Conservation (phyloP, 2,113 vertebrate species). For the Actinemys pallida region DNA sequence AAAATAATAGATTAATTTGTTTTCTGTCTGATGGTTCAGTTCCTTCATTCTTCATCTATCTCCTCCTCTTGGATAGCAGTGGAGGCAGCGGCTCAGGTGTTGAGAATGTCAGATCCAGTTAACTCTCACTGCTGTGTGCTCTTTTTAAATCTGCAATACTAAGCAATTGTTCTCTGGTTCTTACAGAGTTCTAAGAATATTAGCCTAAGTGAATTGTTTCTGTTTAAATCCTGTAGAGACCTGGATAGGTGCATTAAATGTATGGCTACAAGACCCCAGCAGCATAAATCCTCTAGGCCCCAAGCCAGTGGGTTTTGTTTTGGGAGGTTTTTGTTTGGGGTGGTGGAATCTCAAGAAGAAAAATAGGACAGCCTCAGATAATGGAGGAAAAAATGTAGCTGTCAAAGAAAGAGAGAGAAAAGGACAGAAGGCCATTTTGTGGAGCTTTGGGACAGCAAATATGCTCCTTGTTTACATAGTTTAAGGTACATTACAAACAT, state of each 20-base stretch:
- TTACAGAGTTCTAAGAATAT: accelerated
- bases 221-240: not conserved
- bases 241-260: not conserved
- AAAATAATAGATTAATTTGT: not conserved
- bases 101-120: not conserved
- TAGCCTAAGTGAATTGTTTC: accelerated
- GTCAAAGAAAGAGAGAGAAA: not conserved
- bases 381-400: not conserved
- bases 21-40: not conserved
- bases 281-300: not conserved
- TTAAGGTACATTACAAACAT: not conserved
- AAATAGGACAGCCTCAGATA: not conserved
- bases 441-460: not conserved
- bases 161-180: not conserved
- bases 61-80: not conserved
- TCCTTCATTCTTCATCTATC: not conserved
- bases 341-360: not conserved
- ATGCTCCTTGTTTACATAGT: not conserved
- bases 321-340: not conserved
- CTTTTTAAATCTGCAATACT: not conserved
- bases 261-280: not conserved
- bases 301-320: too few species aligned
- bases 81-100: not conserved
- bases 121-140: accelerated
- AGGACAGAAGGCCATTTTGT: not conserved